Conservation (phyloP, 2,797 vertebrate species). For the Alca torda region DNA sequence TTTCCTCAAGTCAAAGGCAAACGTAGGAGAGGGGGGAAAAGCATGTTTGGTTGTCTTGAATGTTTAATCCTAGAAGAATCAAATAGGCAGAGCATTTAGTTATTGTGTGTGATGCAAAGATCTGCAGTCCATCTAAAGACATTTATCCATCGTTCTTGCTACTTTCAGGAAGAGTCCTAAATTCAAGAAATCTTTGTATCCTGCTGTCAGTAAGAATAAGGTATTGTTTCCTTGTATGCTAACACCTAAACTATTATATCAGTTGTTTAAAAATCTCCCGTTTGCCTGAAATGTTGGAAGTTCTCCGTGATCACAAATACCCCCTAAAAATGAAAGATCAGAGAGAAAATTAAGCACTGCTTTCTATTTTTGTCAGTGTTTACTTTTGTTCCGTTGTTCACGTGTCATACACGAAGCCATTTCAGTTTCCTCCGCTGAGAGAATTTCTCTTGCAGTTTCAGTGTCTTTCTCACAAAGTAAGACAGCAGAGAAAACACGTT, state of each 20-base stretch:
- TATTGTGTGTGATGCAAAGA: neutral
- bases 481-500: slow-evolving; percentile 23
- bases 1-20: neutral
- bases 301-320: slow-evolving; percentile 24
- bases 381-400: slow-evolving; percentile 33
- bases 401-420: slow-evolving; percentile 5
- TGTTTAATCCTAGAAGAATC: neutral
- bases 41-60: neutral
- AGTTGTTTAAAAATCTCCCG: slow-evolving; percentile 16
- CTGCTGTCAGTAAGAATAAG: slow-evolving; percentile 34
- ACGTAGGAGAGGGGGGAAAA: fast-evolving
- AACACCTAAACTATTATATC: slow-evolving; percentile 14
- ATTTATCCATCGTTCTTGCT: neutral
- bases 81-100: neutral
- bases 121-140: neutral
- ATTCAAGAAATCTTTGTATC: neutral
- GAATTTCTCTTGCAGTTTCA: slow-evolving; percentile 61
- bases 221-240: neutral
- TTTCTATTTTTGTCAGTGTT: slow-evolving; percentile 50
- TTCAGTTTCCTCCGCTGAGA: slow-evolving; percentile 36
- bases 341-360: slow-evolving; percentile 31
- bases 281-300: slow-evolving; percentile 31
- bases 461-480: slow-evolving; percentile 28
- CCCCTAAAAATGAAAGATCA: slow-evolving; percentile 44
- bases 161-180: neutral